phyloP scores from a whole-genome alignment of 1,140 invertebrate genomes.

The Potamilus streckersoni region DNA sequence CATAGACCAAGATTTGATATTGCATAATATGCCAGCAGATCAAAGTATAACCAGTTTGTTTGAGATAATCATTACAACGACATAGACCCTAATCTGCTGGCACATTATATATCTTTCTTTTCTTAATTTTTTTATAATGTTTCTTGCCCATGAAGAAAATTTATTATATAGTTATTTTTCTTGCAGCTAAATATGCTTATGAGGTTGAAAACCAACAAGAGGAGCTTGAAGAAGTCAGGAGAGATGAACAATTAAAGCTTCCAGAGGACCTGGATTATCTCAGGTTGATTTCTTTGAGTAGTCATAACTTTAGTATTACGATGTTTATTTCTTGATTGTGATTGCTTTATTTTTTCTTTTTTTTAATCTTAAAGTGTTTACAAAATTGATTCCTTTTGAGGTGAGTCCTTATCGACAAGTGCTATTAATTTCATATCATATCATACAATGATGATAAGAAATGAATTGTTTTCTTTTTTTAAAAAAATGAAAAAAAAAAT shows the following conservation, averaged over 20 bases:
- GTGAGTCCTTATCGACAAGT: no score
- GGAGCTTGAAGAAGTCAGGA: conserved; percentile 78
- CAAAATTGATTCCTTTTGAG: not conserved
- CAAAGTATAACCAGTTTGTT: no score
- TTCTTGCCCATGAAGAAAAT: not conserved
- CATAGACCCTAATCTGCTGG: no score
- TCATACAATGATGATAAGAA: no score
- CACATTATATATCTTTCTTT: not conserved
- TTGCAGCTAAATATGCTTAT: conserved; percentile 73
- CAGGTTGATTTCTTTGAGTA: conserved; percentile 67
- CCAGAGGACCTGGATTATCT: conserved; percentile 81
- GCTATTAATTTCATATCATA: no score
- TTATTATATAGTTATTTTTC: not conserved
- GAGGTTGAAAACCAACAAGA: conserved; percentile 73
- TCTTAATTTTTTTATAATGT: not conserved
- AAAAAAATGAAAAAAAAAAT: no score
- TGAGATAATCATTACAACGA: no score
- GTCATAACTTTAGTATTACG: no score
- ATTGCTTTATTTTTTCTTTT: not conserved
- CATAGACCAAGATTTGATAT: no score
- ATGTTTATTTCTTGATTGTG: not conserved
- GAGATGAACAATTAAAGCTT: conserved; percentile 78
- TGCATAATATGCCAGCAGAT: no score
- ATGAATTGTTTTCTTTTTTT: no score
- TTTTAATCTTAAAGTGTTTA: not conserved